A percentile compares a stretch with the other conserved stretches of the same genome.
Conservation (phyloP, 2,113 vertebrate species). For the Cyprinus carpio region DNA sequence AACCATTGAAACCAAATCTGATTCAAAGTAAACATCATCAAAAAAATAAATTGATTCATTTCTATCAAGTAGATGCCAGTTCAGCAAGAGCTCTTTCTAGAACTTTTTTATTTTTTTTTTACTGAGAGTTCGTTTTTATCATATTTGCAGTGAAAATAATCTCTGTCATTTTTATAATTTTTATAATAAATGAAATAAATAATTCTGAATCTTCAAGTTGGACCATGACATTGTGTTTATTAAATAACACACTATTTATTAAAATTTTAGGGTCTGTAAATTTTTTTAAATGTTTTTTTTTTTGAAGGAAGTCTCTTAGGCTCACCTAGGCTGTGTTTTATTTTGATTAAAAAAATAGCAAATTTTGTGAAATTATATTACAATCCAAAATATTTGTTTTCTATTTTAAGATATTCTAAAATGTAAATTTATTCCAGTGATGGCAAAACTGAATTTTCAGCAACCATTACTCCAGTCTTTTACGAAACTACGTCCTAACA, state of each 20-base stretch:
- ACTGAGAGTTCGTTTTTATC: neutral
- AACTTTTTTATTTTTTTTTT: neutral
- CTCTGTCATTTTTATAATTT: neutral
- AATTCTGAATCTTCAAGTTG: neutral
- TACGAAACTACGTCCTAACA: neutral
- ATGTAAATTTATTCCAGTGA: neutral
- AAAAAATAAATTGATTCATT: constrained; percentile 61
- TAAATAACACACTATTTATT: neutral
- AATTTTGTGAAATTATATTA: neutral
- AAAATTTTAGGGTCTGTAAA: neutral
- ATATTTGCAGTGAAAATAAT: constrained; percentile 1
- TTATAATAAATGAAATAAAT: constrained; percentile 8
- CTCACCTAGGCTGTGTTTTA: neutral
- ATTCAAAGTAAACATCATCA: too few relatives aligned
- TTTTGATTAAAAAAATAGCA: neutral
- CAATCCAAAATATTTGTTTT: neutral
- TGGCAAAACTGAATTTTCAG: neutral
- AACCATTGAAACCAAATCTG: constrained; percentile 55
- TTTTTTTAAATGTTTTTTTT: neutral
- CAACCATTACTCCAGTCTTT: neutral
- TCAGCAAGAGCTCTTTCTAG: neutral
- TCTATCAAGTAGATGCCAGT: neutral
- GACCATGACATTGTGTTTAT: neutral
- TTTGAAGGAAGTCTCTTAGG: neutral
- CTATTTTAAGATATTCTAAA: neutral